These are phyloP conservation scores for Prorops nasuta DNA, from an alignment of 1,140 invertebrate genomes.

Conservation along the genomic window DNA sequence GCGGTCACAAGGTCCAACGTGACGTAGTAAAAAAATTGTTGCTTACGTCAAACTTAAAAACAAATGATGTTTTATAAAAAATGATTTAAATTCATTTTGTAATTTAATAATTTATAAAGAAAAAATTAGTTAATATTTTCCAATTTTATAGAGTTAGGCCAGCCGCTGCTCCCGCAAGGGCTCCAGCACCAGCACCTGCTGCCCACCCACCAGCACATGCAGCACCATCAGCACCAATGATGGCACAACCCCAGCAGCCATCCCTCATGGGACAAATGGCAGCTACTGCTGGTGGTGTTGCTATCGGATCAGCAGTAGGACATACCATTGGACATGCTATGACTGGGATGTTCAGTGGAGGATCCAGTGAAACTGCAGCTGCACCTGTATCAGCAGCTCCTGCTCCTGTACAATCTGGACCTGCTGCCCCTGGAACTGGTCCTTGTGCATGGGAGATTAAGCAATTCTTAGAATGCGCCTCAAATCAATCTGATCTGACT, in stretches of 20 bases:
- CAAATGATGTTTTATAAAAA: slow-evolving; percentile 1
- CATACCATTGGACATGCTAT: slow-evolving; percentile 82
- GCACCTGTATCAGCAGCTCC: too few relatives aligned
- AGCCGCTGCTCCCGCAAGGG: slow-evolving; percentile 37
- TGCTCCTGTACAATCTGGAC: too few relatives aligned
- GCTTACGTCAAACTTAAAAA: too few relatives aligned
- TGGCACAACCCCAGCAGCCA: slow-evolving; percentile 65
- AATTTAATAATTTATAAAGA: too few relatives aligned
- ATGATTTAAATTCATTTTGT: too few relatives aligned
- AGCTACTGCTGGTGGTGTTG: slow-evolving; percentile 86
- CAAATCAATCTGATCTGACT: slow-evolving; percentile 77
- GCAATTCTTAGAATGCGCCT: slow-evolving; percentile 86
- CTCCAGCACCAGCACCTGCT: slow-evolving; percentile 51
- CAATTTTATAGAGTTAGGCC: slow-evolving; percentile 36
- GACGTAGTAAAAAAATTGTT: slow-evolving; percentile 10
- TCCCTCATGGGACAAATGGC: slow-evolving; percentile 83
- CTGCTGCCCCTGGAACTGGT: slow-evolving; percentile 63
- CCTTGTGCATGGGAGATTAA: slow-evolving; percentile 86
- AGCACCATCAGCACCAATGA: slow-evolving; percentile 50
- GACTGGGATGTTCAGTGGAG: slow-evolving; percentile 79
- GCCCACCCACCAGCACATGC: slow-evolving; percentile 52
- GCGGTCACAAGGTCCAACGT: slow-evolving; percentile 16
- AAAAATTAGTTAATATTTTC: too few relatives aligned
- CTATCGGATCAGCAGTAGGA: slow-evolving; percentile 83
- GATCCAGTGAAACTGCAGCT: slow-evolving; percentile 59